A percentile compares a stretch with the other conserved stretches of the same genome.
phyloP scores from a whole-genome alignment of 2,797 vertebrate genomes.

The Picus viridis region DNA sequence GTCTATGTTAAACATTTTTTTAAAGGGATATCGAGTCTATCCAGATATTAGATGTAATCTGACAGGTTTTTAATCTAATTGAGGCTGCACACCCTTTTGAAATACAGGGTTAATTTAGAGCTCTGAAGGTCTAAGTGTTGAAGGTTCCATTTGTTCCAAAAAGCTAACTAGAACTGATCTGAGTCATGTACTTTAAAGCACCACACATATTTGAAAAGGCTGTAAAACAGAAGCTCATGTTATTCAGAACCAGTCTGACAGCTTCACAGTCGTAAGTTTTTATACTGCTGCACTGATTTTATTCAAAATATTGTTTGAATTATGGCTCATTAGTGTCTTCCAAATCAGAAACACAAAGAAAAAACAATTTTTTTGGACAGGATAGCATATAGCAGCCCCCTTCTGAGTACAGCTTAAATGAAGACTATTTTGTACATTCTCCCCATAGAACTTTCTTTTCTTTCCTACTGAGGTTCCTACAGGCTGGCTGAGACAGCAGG shows the following conservation, averaged over 20 bases:
- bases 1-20: neutral
- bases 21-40: neutral
- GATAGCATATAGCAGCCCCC: neutral
- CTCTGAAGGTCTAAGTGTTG: neutral
- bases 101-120: neutral
- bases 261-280: neutral
- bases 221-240: slow-evolving; percentile 41
- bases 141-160: slow-evolving; percentile 1
- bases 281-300: neutral
- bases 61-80: neutral
- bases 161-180: neutral
- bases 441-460: neutral
- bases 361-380: neutral
- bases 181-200: neutral
- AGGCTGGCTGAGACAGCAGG: neutral
- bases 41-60: neutral
- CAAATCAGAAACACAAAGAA: slow-evolving; percentile 20
- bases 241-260: slow-evolving; percentile 52
- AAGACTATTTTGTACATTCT: neutral
- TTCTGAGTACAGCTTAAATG: neutral
- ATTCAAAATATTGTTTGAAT: slow-evolving; percentile 55
- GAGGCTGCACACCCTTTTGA: neutral
- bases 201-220: slow-evolving; percentile 6
- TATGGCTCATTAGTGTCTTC: neutral
- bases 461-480: neutral